Percentiles rank a stretch among this genome's conserved stretches.
Conservation (phyloP, 1,140 invertebrate genomes). For the Cherax quadricarinatus region DNA sequence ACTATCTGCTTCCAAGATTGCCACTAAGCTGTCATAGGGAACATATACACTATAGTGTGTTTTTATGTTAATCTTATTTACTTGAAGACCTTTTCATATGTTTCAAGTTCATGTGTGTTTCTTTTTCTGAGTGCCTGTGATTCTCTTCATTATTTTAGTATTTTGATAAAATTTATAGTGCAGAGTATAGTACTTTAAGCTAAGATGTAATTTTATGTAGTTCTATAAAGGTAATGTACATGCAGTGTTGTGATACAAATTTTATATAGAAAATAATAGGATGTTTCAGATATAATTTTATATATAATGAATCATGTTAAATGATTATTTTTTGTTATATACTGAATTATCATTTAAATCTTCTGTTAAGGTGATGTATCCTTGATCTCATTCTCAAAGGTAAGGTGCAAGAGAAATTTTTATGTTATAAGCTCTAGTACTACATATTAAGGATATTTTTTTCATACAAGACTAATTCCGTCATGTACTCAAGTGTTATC, state of each 20-base stretch:
- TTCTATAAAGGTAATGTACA: neutral
- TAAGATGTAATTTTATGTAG: neutral
- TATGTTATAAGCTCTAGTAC: too few species aligned
- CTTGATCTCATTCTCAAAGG: neutral
- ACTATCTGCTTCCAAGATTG: slow-evolving; percentile 40
- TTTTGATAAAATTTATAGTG: neutral
- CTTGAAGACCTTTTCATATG: neutral
- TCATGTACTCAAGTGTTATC: too few species aligned
- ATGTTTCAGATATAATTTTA: neutral
- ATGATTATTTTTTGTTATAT: neutral
- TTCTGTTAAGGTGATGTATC: neutral
- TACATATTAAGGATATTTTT: too few species aligned
- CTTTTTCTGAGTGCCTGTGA: neutral
- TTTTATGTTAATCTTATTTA: neutral
- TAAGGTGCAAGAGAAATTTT: neutral
- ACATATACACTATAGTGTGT: neutral
- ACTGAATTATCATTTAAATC: neutral
- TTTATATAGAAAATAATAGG: neutral
- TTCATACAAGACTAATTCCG: too few species aligned
- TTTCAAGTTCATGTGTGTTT: neutral
- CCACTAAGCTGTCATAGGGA: slow-evolving; percentile 53
- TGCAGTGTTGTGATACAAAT: neutral
- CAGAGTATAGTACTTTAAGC: neutral
- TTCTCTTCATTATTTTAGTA: neutral
- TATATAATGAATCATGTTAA: neutral